Base-by-base conservation (phyloP, 1,140 invertebrate species). In the Drosophila lowei region DNA sequence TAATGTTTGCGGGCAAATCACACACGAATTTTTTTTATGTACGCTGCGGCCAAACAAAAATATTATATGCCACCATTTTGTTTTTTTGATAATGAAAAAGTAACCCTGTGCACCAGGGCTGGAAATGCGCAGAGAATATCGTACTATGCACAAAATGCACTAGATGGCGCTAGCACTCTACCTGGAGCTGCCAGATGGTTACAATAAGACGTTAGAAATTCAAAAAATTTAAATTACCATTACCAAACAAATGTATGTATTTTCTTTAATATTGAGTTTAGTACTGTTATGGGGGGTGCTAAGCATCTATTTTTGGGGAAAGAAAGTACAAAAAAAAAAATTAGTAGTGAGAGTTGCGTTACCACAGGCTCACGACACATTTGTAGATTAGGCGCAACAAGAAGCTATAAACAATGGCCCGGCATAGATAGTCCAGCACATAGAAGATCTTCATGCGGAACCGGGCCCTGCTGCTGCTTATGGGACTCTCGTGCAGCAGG, bases 401-500 rank as follows among this genome's bases (percentile, higher is more conserved):
- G 9, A 67, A 73, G 7, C 72, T 46, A 28, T 80, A 88, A 25
- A 64, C 64, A n/a, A 81, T 30, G 11, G 72, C 66, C 4, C 84
- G 79, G 34, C 41, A 71, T 2, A 81, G 9, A 44, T 46, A 78
- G 43, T 91, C 73, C 43, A 91, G 50, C 3, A 78, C 65, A 15
- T 56, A 64, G 56, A 89, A 90, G 43, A 91, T 74, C 25, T 76
- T 79, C 0, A 91, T 47, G 16, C 88, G 75, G 23, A 72, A 48
- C 0, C 66, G 64, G 25, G 90, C 90, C 7, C 59, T 61, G 0
- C 41, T 66, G 25, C 62, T 77, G 55, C 93, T 92, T 0, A 92
- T 90, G 21, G 93, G 90, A 46, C 92, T 92, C 65, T 95, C 94
- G 0, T 94, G 92, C 13, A 95, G 49, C 3, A 95, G 77, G 76